These are phyloP conservation scores for Odontocolon sp. DNA, from an alignment of 2,888 invertebrate genomes.

Conservation along the genomic window DNA sequence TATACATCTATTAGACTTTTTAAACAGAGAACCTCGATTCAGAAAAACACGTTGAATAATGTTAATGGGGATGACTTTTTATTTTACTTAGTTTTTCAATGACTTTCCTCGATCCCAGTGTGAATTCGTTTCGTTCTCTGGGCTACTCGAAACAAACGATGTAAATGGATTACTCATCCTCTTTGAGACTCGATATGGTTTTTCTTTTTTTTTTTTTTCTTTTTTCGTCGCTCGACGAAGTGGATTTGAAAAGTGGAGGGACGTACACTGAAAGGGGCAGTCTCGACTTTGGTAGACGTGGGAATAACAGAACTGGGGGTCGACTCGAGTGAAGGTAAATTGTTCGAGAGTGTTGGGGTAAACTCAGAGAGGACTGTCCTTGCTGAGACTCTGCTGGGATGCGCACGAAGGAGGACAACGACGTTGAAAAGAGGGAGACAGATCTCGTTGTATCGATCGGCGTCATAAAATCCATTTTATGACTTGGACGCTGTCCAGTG, in stretches of 20 bases:
- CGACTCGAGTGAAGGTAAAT: constrained; percentile 40
- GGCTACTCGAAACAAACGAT: constrained; percentile 51
- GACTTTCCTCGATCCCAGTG: constrained; percentile 41
- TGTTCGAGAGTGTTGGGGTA: constrained; percentile 43
- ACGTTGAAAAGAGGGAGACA: constrained; percentile 67
- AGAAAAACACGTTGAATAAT: background rate
- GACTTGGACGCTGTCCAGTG: constrained; percentile 80
- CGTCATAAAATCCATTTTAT: constrained; percentile 80
- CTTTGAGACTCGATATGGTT: constrained; percentile 39
- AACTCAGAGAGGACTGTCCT: constrained; percentile 52
- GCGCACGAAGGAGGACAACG: constrained; percentile 59
- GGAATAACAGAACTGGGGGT: constrained; percentile 66
- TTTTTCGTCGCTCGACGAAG: constrained; percentile 65
- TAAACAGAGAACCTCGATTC: no score
- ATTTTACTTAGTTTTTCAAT: constrained; percentile 34
- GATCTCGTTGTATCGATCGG: constrained; percentile 78
- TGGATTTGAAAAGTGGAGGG: constrained; percentile 66
- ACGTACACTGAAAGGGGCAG: constrained; percentile 28
- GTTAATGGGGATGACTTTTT: background rate
- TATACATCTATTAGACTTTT: no score
- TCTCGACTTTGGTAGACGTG: constrained; percentile 57
- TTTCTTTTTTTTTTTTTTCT: no score
- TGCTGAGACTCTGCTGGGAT: constrained; percentile 55
- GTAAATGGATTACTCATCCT: constrained; percentile 60
- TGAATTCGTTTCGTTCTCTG: constrained; percentile 42